Evolutionary conservation across 2,888 invertebrate species (phyloP).

Genomic region (Ophraella communa): DNA sequence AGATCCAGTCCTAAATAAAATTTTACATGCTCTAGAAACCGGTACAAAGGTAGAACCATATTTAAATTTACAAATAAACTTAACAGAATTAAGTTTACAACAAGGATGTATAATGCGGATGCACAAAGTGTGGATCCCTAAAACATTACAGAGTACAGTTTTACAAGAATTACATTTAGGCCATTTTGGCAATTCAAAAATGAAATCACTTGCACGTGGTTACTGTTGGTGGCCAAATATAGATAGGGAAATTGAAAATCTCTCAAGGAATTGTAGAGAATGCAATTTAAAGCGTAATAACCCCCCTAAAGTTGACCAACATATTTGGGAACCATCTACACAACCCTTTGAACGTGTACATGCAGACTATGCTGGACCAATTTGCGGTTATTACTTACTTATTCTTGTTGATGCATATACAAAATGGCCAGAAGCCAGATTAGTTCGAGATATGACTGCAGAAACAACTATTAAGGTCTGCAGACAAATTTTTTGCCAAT

Average conservation of each 20-base stretch:
- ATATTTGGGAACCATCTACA: slow-evolving; percentile 52
- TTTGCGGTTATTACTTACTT: slow-evolving; percentile 10
- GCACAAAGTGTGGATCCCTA: slow-evolving; percentile 17
- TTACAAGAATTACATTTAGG: slow-evolving; percentile 23
- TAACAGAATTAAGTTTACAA: slow-evolving; percentile 25
- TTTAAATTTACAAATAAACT: too few species aligned
- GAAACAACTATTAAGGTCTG: neutral
- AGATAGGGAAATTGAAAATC: slow-evolving; percentile 17
- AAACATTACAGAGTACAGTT: slow-evolving; percentile 2
- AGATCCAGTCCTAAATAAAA: neutral
- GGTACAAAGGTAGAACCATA: slow-evolving; percentile 17
- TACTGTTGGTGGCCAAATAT: slow-evolving; percentile 2
- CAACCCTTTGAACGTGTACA: slow-evolving; percentile 31
- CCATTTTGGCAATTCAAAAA: slow-evolving; percentile 20
- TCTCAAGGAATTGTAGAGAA: slow-evolving; percentile 18
- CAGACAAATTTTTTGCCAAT: slow-evolving; percentile 23
- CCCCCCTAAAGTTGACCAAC: slow-evolving; percentile 39
- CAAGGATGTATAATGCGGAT: slow-evolving; percentile 11
- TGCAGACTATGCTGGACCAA: slow-evolving; percentile 24
- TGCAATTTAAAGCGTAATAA: slow-evolving; percentile 20
- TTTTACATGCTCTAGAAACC: neutral
- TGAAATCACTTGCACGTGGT: slow-evolving; percentile 8
- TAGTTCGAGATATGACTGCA: neutral
- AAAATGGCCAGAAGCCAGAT: neutral
- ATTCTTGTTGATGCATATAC: neutral